A percentile compares a stretch with the other conserved stretches of the same genome.
phyloP scores from a whole-genome alignment of 2,113 vertebrate genomes.

The Coryphaenoides rupestris region DNA sequence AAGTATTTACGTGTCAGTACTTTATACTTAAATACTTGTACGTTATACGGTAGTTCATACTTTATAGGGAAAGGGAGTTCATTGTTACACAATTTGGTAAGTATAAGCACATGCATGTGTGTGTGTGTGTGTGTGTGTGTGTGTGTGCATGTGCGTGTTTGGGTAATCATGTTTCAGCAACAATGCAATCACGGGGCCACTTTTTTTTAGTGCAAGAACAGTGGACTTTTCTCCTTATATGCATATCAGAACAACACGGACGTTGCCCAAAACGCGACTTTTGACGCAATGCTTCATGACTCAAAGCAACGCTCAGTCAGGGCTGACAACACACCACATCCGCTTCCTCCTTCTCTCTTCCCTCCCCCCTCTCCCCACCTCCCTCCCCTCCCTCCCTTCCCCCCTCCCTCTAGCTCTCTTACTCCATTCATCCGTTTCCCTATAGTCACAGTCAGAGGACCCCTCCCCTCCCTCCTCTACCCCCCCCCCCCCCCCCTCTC shows the following conservation, averaged over 20 bases:
- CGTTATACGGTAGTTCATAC: too few species aligned
- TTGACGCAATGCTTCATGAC: slow-evolving; percentile 2
- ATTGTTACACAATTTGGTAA: too few species aligned
- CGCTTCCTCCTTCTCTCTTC: not conserved
- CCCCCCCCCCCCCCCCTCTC: slow-evolving; percentile 1
- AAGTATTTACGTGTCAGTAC: too few species aligned
- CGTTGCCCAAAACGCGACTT: not conserved
- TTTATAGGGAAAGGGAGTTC: too few species aligned
- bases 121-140: too few species aligned
- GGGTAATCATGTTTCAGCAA: not conserved
- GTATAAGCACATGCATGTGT: too few species aligned
- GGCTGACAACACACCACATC: not conserved
- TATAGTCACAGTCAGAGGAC: not conserved
- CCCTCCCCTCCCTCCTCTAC: slow-evolving; percentile 4
- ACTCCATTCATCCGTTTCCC: not conserved
- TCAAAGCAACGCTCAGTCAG: not conserved
- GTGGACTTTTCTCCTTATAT: too few species aligned
- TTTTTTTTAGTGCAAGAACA: too few species aligned
- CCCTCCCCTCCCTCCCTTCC: not conserved
- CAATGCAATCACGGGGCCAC: too few species aligned
- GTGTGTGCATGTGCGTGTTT: too few species aligned
- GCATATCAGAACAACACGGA: not conserved
- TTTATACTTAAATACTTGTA: too few species aligned
- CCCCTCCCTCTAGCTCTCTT: not conserved
- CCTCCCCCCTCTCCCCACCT: not conserved